phyloP scores from a whole-genome alignment of 2,113 vertebrate genomes.

The Benitochromis conjunctus region DNA sequence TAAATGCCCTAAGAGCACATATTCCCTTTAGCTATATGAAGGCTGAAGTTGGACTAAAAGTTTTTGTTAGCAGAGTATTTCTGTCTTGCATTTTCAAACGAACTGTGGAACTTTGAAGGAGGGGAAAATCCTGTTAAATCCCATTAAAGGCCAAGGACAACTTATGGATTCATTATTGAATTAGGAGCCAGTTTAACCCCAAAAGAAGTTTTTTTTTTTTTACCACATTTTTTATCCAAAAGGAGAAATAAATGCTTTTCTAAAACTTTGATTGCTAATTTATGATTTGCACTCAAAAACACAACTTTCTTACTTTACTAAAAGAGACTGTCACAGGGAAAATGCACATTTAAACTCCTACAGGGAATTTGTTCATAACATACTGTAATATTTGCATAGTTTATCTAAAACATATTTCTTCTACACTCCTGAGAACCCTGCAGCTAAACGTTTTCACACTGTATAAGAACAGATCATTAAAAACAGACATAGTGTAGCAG shows the following conservation, averaged over 20 bases:
- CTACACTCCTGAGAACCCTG: background rate
- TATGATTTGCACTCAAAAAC: background rate
- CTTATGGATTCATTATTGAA: background rate
- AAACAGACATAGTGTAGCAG: background rate
- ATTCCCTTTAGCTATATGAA: background rate
- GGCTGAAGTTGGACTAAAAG: background rate
- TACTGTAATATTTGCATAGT: background rate
- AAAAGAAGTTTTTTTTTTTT: background rate
- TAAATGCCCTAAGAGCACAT: background rate
- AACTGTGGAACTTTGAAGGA: background rate
- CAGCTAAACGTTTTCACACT: background rate
- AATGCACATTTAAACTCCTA: background rate
- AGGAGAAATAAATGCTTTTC: background rate
- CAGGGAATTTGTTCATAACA: background rate
- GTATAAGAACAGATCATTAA: background rate
- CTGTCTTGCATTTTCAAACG: background rate
- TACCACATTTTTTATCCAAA: background rate
- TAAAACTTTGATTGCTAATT: background rate
- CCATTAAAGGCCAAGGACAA: background rate
- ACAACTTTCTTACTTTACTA: background rate
- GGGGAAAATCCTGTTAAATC: background rate
- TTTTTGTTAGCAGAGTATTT: background rate
- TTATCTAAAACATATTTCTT: background rate
- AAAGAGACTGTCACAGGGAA: background rate
- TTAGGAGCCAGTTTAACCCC: background rate